These are phyloP conservation scores for Myathropa florea DNA, from an alignment of 2,888 invertebrate species.

Conservation along the genomic window DNA sequence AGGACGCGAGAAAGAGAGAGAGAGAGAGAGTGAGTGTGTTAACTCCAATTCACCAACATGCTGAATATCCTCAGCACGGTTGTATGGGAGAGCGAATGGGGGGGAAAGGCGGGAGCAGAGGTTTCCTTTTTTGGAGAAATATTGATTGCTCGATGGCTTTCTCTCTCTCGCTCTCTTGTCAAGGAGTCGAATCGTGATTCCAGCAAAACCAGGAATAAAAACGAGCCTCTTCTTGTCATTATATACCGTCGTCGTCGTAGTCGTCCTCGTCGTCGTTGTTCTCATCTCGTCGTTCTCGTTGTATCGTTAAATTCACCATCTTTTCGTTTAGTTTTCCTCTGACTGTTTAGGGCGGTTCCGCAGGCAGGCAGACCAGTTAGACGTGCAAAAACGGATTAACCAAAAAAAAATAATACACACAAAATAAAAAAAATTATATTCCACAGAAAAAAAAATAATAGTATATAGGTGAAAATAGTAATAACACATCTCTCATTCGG, in stretches of 20 bases:
- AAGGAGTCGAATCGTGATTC: conserved; percentile 53
- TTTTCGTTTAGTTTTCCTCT: conserved; percentile 81
- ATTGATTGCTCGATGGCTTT: conserved; percentile 65
- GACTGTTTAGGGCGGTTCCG: conserved; percentile 82
- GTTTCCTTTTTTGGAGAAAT: conserved; percentile 58
- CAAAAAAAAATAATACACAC: conserved; percentile 38
- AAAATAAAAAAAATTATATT: conserved; percentile 39
- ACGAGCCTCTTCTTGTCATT: conserved; percentile 71
- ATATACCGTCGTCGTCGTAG: conserved; percentile 69
- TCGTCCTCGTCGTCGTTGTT: conserved; percentile 72
- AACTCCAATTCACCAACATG: conserved; percentile 24
- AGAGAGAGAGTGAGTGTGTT: neutral
- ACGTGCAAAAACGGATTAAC: conserved; percentile 73
- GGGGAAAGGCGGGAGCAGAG: neutral
- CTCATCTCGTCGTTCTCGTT: conserved; percentile 73
- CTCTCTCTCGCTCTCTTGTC: conserved; percentile 42
- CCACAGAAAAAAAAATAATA: conserved; percentile 41
- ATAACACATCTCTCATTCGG: conserved; percentile 1
- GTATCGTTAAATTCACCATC: conserved; percentile 78
- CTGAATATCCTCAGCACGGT: neutral
- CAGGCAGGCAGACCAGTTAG: conserved; percentile 78
- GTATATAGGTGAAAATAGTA: conserved; percentile 12
- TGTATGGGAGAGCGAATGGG: neutral
- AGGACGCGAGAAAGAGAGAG: conserved; percentile 41
- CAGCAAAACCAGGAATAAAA: conserved; percentile 60